Conservation (phyloP, 2,888 invertebrate species). For the Xanthorhoe spadicearia region DNA sequence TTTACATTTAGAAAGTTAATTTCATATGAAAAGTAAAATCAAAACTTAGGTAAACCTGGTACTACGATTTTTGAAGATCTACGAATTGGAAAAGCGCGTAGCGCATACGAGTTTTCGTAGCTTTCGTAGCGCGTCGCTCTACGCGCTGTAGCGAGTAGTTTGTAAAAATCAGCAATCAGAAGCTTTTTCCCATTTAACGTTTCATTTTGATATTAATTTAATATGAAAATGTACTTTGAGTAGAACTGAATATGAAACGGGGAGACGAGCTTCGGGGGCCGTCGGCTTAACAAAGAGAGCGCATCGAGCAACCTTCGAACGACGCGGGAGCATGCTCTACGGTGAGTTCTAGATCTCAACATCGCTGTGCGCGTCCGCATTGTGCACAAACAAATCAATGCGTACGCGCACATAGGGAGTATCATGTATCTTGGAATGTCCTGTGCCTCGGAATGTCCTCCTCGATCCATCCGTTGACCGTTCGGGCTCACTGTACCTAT, state of each 20-base stretch:
- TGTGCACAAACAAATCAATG: slow-evolving; percentile 51
- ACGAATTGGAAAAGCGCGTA: slow-evolving; percentile 39
- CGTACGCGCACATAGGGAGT: slow-evolving; percentile 81
- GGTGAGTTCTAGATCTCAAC: slow-evolving; percentile 86
- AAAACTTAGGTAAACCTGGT: background rate
- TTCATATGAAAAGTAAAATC: background rate
- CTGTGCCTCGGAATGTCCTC: slow-evolving; percentile 86
- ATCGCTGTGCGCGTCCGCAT: slow-evolving; percentile 82
- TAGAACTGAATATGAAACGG: slow-evolving; percentile 65
- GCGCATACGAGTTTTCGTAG: slow-evolving; percentile 29
- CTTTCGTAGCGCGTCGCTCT: slow-evolving; percentile 28
- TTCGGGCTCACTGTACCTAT: slow-evolving; percentile 76
- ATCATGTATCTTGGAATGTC: slow-evolving; percentile 86
- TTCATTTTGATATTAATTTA: slow-evolving; percentile 24
- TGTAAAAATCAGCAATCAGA: background rate
- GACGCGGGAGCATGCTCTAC: slow-evolving; percentile 58
- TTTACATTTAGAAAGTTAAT: background rate
- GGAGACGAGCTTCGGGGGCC: slow-evolving; percentile 41
- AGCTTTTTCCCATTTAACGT: slow-evolving; percentile 14
- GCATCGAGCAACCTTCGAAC: slow-evolving; percentile 47
- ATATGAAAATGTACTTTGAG: slow-evolving; percentile 52
- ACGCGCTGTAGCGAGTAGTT: slow-evolving; percentile 23
- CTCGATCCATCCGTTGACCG: slow-evolving; percentile 79
- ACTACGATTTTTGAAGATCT: background rate
- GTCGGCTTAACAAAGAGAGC: slow-evolving; percentile 39